phyloP scores from a whole-genome alignment of 1,140 invertebrate species.

The Neodiprion fabricii region DNA sequence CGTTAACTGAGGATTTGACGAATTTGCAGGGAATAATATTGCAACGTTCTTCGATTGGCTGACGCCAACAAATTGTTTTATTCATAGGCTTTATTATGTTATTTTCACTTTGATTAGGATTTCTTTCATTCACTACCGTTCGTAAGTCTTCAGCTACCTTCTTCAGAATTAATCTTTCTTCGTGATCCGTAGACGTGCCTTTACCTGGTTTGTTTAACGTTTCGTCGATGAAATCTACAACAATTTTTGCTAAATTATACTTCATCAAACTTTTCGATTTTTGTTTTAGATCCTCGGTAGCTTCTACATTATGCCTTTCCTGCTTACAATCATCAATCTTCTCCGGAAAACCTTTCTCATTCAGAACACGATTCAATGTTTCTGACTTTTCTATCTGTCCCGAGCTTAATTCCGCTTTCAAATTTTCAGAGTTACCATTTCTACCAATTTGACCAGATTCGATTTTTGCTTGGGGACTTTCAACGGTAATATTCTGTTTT shows the following conservation, averaged over 20 bases:
- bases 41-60: neutral
- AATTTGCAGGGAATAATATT: neutral
- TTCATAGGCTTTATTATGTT: neutral
- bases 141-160: neutral
- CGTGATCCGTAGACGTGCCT: neutral
- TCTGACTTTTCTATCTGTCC: too few relatives aligned
- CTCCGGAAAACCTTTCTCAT: neutral
- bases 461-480: too few relatives aligned
- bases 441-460: too few relatives aligned
- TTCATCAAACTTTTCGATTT: neutral
- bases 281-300: neutral
- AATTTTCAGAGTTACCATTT: too few relatives aligned
- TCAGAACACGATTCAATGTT: too few relatives aligned
- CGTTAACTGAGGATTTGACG: neutral
- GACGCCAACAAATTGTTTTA: neutral
- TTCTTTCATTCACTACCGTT: neutral
- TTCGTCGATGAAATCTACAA: neutral
- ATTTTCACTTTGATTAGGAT: neutral
- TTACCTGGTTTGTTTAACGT: neutral
- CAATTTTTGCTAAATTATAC: neutral
- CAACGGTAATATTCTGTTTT: too few relatives aligned
- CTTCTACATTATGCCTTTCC: neutral
- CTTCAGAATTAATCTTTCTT: neutral
- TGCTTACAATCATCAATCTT: neutral
- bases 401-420: too few relatives aligned